phyloP scores from a whole-genome alignment of 2,797 vertebrate genomes.

The Cyprinodon diabolis region DNA sequence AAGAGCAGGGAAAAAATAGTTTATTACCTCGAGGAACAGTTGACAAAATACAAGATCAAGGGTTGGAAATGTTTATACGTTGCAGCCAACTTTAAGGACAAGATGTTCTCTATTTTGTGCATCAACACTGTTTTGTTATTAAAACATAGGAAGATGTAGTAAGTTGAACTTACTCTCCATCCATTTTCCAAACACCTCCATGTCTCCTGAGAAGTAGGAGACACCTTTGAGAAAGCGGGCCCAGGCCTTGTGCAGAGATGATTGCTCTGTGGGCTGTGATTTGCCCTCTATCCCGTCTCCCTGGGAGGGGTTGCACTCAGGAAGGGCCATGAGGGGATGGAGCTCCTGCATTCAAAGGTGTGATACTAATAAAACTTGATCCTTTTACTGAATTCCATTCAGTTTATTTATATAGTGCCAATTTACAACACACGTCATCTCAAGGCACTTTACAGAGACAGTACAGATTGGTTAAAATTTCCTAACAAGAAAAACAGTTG shows the following conservation, averaged over 20 bases:
- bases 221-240: conserved; percentile 72
- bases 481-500: too few species aligned
- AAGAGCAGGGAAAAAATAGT: neutral
- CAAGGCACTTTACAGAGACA: too few species aligned
- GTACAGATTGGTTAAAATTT: too few species aligned
- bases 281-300: conserved; percentile 18
- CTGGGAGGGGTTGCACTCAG: conserved; percentile 33
- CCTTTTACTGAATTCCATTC: too few species aligned
- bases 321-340: conserved; percentile 77
- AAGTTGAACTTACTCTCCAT: conserved; percentile 85
- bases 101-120: neutral
- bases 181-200: conserved; percentile 87
- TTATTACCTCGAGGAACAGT: neutral
- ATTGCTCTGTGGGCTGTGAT: neutral
- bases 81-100: neutral
- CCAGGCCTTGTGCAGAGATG: conserved; percentile 29
- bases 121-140: neutral
- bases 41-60: neutral
- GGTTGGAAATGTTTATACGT: neutral
- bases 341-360: conserved; percentile 68
- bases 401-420: too few species aligned
- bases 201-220: conserved; percentile 89
- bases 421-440: too few species aligned
- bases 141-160: neutral
- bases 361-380: too few species aligned